These are phyloP conservation scores for Erebia epiphron DNA, from an alignment of 2,888 invertebrate genomes.

Conservation along the genomic window DNA sequence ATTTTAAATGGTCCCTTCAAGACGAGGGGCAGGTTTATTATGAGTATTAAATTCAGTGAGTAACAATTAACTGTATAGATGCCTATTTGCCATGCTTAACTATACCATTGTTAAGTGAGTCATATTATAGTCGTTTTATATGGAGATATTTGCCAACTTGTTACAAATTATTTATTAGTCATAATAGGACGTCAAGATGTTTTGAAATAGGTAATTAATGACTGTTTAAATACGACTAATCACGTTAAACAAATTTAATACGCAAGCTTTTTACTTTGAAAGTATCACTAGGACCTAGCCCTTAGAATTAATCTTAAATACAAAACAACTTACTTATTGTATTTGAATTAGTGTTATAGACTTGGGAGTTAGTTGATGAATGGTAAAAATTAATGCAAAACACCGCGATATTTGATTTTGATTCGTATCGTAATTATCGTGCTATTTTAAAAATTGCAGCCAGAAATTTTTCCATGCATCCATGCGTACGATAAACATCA, in stretches of 20 bases:
- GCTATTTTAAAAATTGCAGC: not conserved
- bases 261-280: no score
- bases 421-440: not conserved
- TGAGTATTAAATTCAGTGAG: not conserved
- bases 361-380: no score
- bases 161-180: not conserved
- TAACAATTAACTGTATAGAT: not conserved
- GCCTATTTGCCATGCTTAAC: not conserved
- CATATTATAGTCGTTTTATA: not conserved
- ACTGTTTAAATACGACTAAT: not conserved
- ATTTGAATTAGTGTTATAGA: no score
- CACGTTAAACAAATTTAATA: not conserved
- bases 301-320: no score
- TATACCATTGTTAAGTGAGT: not conserved
- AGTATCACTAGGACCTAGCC: no score
- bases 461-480: not conserved
- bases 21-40: no score
- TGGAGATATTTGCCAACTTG: not conserved
- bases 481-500: not conserved
- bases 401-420: not conserved
- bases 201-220: conserved; percentile 4
- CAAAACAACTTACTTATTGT: no score
- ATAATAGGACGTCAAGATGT: conserved; percentile 11
- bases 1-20: no score
- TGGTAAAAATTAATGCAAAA: no score